Evolutionary conservation across 1,140 invertebrate genomes (phyloP), one percentile per base, ranked within the genome.

Genomic region (Bombus vancouverensis): DNA sequence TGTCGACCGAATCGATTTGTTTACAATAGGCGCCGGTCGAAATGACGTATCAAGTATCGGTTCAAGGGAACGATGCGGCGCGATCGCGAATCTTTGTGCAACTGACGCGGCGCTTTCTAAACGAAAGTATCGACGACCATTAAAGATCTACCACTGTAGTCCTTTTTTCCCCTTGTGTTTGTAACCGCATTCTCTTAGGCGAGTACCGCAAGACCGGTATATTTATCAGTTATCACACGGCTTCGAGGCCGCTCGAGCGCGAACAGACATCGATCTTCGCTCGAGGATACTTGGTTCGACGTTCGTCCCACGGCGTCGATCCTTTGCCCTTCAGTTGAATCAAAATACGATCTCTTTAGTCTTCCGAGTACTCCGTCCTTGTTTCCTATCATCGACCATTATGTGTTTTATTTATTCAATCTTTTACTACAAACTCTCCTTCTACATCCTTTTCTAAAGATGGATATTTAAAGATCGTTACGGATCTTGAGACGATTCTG

Each of bases 51-150:
- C 39, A 15, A 25, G 13, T 13, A 32, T 72, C 42, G 77, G 47
- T 53, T n/a, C 39, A 3, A n/a, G 22, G n/a, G 42, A 22, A 42
- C 42, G 83, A 81, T 73, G 71, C 78, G 44, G 44, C 57, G 62
- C 71, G 83, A 73, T 85, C 78, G 71, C 78, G 83, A 74, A 85
- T 81, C 83, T 42, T 70, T 81, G 68, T 73, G 10, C 83, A 65
- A 86, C 76, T 75, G 86, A 87, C 86, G 84, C 86, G 83, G 71
- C 86, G 87, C 87, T 88, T 88, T 88, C 87, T 88, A 88, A 88
- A 86, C 87, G 87, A 88, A 88, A 88, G 87, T 88, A 86, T 88
- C 87, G 87, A 83, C 84, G 42, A 86, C 77, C 87, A 79, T 88
- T 88, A 86, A 86, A 74, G 83, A 88, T 88, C 79, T 77, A 88